Evolutionary conservation across 1,140 invertebrate genomes (phyloP), one percentile per base, ranked within the genome.

Genomic region (Formica selysi): DNA sequence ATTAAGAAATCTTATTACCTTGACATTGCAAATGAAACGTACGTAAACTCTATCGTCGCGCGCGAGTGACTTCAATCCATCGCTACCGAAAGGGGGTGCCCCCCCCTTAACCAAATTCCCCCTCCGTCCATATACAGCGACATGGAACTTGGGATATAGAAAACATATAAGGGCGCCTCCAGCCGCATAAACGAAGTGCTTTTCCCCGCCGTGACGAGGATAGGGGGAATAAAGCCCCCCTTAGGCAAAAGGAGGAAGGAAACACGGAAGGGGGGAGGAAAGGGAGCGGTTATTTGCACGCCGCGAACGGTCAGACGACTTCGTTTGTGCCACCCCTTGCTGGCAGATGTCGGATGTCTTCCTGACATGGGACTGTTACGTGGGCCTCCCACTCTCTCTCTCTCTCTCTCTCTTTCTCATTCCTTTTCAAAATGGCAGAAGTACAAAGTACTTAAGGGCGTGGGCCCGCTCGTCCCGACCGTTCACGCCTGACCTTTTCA

Each of bases 161-260:
- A 91, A 91, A 91, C 85, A 84, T 41, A 90, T 90, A 92, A 87
- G 91, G 91, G 90, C 90, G 89, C 86, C 90, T 90, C 87, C 76
- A 89, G 88, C 70, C 87, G 80, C 86, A 80, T 88, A 90, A 89
- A 88, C 81, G 74, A 87, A 90, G 73, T 68, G 85, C 89, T 80
- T 87, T 87, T 85, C 79, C 76, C 85, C 76, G 79, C 90, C 89
- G 87, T 90, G 86, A 90, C 74, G 84, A 84, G 76, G 79, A 88
- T 65, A 70, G 83, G 62, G 73, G 79, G 26, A 41, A 44, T 16
- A 22, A 29, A 44, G 29, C 13, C 61, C 36, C 29, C 16, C 13
- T 38, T 13, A 29, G 48, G 59, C 16, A 59, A 54, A 65, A 0
- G 3, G 51, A 54, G 44, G 44, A 62, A 29, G 57, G 51, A 29